Percentiles rank a stretch among this genome's conserved stretches.
Conservation (phyloP, 2,888 invertebrate species). For the Heliothis peltigera region DNA sequence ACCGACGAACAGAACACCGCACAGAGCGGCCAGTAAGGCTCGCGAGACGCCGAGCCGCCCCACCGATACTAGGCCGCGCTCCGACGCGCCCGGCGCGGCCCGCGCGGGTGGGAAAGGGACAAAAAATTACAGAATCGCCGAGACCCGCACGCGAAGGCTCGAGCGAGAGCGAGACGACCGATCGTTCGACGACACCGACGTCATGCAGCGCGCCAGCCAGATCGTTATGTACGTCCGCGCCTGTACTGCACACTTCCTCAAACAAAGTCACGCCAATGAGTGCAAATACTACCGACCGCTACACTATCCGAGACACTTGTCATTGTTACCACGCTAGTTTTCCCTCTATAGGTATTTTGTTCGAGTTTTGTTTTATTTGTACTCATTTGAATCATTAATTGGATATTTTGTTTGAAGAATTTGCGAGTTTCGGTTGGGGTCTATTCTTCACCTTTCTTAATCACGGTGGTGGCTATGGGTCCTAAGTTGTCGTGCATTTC, state of each 20-base stretch:
- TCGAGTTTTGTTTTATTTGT: constrained; percentile 47
- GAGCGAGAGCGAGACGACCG: constrained; percentile 90
- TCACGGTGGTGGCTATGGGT: constrained; percentile 84
- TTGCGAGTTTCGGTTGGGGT: constrained; percentile 79
- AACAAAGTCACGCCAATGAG: constrained; percentile 71
- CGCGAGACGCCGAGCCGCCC: constrained; percentile 70
- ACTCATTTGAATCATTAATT: constrained; percentile 41
- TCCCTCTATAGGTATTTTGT: constrained; percentile 21
- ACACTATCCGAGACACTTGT: constrained; percentile 3
- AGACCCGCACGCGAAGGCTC: constrained; percentile 85
- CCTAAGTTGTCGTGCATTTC: constrained; percentile 75
- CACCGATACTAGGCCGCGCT: constrained; percentile 69
- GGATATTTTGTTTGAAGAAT: constrained; percentile 83
- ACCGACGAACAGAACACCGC: constrained; percentile 72
- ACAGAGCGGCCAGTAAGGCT: constrained; percentile 74
- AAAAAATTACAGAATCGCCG: constrained; percentile 84
- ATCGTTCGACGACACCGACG: constrained; percentile 93
- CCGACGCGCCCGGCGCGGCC: constrained; percentile 67
- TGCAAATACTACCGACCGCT: constrained; percentile 31
- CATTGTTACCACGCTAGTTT: constrained; percentile 5
- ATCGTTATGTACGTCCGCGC: constrained; percentile 94
- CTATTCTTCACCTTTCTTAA: constrained; percentile 66
- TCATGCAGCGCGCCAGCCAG: constrained; percentile 96
- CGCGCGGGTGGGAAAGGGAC: constrained; percentile 77
- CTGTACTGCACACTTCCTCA: constrained; percentile 77